Evolutionary conservation across 2,113 vertebrate genomes (phyloP).

Genomic region (Tragelaphus buxtoni): DNA sequence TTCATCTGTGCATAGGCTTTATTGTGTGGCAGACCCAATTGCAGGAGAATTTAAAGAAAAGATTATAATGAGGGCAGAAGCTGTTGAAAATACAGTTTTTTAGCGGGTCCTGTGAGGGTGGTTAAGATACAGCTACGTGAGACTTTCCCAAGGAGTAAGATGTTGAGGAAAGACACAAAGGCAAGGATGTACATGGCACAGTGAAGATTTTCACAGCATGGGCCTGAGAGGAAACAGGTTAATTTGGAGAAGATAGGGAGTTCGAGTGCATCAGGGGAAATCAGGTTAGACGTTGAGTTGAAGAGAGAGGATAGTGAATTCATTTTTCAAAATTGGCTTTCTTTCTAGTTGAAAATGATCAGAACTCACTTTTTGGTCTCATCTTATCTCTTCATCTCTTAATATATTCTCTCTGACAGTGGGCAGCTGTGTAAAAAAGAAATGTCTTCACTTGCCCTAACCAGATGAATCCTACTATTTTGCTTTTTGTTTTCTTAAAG

Average conservation of each 20-base stretch:
- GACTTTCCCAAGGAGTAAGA: not conserved
- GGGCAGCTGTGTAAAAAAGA: not conserved
- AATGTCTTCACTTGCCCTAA: not conserved
- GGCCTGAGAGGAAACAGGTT: not conserved
- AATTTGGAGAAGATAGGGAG: not conserved
- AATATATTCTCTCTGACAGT: not conserved
- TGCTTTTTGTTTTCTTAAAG: not conserved
- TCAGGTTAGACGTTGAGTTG: not conserved
- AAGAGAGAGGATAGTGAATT: not conserved
- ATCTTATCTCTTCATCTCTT: not conserved
- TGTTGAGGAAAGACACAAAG: not conserved
- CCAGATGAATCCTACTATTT: not conserved
- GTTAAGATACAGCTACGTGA: not conserved
- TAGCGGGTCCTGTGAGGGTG: not conserved
- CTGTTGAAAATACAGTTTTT: not conserved
- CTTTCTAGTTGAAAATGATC: not conserved
- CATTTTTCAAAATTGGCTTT: not conserved
- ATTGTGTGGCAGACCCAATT: not conserved
- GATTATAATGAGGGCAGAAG: not conserved
- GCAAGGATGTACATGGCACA: fast-evolving
- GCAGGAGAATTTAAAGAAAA: not conserved
- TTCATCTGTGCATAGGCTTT: not conserved
- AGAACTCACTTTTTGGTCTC: not conserved
- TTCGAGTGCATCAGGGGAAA: not conserved
- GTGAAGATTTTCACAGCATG: not conserved